These are phyloP conservation scores for Cataglyphis rosenhaueri DNA, from an alignment of 2,888 invertebrate species.

Conservation along the genomic window DNA sequence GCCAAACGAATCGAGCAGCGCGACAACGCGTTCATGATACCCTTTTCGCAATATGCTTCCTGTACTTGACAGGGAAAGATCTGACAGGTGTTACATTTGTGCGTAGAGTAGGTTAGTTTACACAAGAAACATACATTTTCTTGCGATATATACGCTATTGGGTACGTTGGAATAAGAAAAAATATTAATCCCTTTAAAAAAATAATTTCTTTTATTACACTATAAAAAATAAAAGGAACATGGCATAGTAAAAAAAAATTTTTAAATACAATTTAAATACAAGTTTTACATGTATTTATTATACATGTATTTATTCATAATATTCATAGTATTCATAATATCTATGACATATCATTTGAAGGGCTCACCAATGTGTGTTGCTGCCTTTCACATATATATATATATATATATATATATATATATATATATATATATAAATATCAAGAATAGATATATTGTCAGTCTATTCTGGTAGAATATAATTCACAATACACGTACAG, in stretches of 20 bases:
- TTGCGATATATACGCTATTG: neutral
- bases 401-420: too few species aligned
- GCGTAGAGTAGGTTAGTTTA: neutral
- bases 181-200: neutral
- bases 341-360: slow-evolving; percentile 19
- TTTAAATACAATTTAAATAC: neutral
- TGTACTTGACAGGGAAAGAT: slow-evolving; percentile 38
- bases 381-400: neutral
- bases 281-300: slow-evolving; percentile 7
- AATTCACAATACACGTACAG: slow-evolving; percentile 54
- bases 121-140: neutral
- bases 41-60: slow-evolving; percentile 20
- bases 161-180: neutral
- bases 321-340: slow-evolving; percentile 23
- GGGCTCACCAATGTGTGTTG: neutral
- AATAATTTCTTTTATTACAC: neutral
- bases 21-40: slow-evolving; percentile 42
- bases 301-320: neutral
- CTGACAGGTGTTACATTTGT: slow-evolving; percentile 22
- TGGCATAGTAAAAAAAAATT: neutral
- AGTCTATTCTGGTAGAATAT: slow-evolving; percentile 43
- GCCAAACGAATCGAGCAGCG: slow-evolving; percentile 25
- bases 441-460: slow-evolving; percentile 36
- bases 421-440: slow-evolving; percentile 23
- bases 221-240: neutral